A percentile compares a stretch with the other conserved stretches of the same genome.
Evolutionary conservation across 2,797 vertebrate genomes (phyloP).

Genomic region (Squalus acanthias): DNA sequence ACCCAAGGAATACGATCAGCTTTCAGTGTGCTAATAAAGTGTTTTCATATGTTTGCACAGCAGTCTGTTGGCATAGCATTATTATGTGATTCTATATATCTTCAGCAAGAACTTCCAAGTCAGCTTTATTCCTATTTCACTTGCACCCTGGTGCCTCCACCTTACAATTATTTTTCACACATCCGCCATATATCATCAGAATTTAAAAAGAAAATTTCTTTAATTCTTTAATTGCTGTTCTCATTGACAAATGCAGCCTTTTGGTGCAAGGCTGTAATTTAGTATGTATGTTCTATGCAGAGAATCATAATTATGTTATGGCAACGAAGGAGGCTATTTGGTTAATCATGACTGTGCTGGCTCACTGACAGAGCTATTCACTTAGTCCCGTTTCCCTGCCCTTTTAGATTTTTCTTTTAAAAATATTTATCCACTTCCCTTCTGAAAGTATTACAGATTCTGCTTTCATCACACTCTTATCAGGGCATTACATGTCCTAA

Average conservation of each 20-base stretch:
- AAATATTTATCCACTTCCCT: not conserved
- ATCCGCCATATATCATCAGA: not conserved
- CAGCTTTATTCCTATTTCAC: constrained; percentile 19
- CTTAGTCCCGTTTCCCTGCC: not conserved
- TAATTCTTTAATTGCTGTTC: not conserved
- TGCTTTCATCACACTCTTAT: not conserved
- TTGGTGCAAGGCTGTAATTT: not conserved
- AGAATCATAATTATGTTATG: not conserved
- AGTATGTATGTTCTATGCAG: not conserved
- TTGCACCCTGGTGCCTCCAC: not conserved
- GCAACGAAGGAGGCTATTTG: not conserved
- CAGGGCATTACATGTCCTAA: not conserved
- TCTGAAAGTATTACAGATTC: not conserved
- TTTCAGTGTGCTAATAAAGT: not conserved
- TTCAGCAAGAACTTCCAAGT: not conserved
- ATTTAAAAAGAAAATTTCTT: not conserved
- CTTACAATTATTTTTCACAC: not conserved
- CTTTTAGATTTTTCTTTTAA: not conserved
- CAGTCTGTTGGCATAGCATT: not conserved
- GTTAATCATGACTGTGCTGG: not conserved
- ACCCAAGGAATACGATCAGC: not conserved
- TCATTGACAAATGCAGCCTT: constrained; percentile 8
- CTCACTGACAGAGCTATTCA: not conserved
- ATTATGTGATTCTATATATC: not conserved
- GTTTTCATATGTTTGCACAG: constrained; percentile 2